Evolutionary conservation across 2,797 vertebrate genomes (phyloP), one percentile per base, ranked within the genome.

Genomic region (Xenops minutus): DNA sequence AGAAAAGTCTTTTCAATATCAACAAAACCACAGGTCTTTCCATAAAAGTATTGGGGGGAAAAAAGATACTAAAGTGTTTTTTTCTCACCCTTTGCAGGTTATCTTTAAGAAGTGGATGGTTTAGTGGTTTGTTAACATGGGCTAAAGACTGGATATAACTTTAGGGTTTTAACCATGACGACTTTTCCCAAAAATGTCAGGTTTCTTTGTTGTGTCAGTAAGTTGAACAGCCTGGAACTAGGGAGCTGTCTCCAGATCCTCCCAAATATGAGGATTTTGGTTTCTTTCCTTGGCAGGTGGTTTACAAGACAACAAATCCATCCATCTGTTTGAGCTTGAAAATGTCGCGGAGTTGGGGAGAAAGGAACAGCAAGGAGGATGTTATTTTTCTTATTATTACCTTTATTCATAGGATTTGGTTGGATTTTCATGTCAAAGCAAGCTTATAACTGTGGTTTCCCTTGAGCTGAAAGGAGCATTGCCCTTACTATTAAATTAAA

Each of bases 21-120:
- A 32, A 30, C 5, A 54, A 59, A 79, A 59, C 8, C 21, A 36
- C 22, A 3, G 6, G 1, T 29, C 13, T 77, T 73, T 67, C 54
- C 26, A 19, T 16, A 71, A 51, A 91, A 80, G 2, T 6, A 4
- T n/a, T n/a, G 5, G 1, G 3, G 2, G 2, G 0, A 0, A 4
- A 49, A 39, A 68, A 58, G 12, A 32, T 9, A 49, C 1, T 44
- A 13, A 80, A 20, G 9, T 1, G 9, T 1, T 1, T 64, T 55
- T 84, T 62, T 5, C 36, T 77, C 14, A 27, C 2, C 2, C 7
- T 79, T 74, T 64, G 8, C 16, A 11, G 3, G 3, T n/a, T 34
- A 8, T 6, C 13, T 77, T 63, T 39, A 13, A 56, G 61, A 69
- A 85, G 7, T 19, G 3, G 36, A 22, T 11, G 8, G 7, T 39